phyloP scores from a whole-genome alignment of 2,113 vertebrate genomes.

The Vireo altiloquus region DNA sequence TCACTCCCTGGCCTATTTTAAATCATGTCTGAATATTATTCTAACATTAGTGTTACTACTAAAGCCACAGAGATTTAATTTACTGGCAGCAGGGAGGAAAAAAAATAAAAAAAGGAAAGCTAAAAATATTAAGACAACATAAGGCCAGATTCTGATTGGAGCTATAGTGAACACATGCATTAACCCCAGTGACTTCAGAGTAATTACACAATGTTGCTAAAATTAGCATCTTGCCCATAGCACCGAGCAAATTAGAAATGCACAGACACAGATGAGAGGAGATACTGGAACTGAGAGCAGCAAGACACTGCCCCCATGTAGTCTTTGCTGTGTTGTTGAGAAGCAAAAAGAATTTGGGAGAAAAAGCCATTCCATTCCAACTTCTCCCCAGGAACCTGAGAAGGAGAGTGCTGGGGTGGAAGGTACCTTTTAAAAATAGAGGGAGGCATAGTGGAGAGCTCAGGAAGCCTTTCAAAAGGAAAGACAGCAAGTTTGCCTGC shows the following conservation, averaged over 20 bases:
- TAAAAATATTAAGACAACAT: neutral
- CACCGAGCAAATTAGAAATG: neutral
- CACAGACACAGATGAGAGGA: slow-evolving; percentile 1
- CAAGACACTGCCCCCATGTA: neutral
- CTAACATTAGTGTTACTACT: neutral
- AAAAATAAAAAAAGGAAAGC: no score
- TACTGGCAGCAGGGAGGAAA: neutral
- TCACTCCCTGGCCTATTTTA: neutral
- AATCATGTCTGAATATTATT: neutral
- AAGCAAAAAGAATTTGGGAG: neutral
- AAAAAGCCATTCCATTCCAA: neutral
- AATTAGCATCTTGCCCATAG: slow-evolving; percentile 39
- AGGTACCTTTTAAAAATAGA: neutral
- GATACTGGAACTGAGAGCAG: neutral
- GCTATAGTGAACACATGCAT: neutral
- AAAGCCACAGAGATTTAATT: neutral
- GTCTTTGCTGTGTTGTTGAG: neutral
- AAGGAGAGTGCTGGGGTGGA: neutral
- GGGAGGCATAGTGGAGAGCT: neutral
- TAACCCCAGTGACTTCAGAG: slow-evolving; percentile 25
- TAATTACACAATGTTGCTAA: slow-evolving; percentile 52
- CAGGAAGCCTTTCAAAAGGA: slow-evolving; percentile 12
- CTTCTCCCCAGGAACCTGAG: neutral
- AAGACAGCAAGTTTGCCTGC: slow-evolving; percentile 34
- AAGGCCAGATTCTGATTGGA: slow-evolving; percentile 5